A percentile compares a stretch with the other conserved stretches of the same genome.
These are phyloP conservation scores for Charadrius vociferus DNA, from an alignment of 2,113 vertebrate species.

Conservation along the genomic window DNA sequence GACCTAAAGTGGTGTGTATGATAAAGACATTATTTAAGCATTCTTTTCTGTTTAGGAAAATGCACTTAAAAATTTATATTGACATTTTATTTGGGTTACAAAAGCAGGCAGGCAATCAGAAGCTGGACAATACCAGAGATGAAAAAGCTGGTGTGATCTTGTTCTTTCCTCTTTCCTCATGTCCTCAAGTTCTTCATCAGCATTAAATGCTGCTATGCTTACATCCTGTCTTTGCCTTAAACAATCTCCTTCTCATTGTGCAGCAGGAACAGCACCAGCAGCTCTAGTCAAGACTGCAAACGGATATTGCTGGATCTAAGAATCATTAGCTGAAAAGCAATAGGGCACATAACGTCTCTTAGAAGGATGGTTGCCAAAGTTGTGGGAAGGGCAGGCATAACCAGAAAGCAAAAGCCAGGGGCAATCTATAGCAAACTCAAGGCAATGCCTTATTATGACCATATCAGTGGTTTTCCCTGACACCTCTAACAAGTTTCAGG, in stretches of 20 bases:
- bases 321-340: neutral
- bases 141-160: neutral
- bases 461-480: neutral
- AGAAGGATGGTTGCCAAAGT: neutral
- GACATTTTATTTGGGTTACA: neutral
- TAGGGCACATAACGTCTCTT: neutral
- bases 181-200: neutral
- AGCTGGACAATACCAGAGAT: neutral
- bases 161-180: neutral
- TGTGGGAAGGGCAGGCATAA: neutral
- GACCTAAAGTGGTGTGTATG: neutral
- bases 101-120: neutral
- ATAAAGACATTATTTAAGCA: neutral
- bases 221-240: neutral
- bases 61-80: neutral
- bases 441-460: neutral
- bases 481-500: neutral
- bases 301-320: neutral
- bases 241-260: neutral
- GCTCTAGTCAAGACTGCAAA: neutral
- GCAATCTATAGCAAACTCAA: neutral
- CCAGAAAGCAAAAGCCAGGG: neutral
- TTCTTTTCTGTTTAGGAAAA: neutral
- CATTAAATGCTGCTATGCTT: neutral
- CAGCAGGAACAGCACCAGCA: neutral